A percentile compares a stretch with the other conserved stretches of the same genome.
These are phyloP conservation scores for Tenrec ecaudatus DNA, from an alignment of 2,113 vertebrate genomes.

Conservation along the genomic window DNA sequence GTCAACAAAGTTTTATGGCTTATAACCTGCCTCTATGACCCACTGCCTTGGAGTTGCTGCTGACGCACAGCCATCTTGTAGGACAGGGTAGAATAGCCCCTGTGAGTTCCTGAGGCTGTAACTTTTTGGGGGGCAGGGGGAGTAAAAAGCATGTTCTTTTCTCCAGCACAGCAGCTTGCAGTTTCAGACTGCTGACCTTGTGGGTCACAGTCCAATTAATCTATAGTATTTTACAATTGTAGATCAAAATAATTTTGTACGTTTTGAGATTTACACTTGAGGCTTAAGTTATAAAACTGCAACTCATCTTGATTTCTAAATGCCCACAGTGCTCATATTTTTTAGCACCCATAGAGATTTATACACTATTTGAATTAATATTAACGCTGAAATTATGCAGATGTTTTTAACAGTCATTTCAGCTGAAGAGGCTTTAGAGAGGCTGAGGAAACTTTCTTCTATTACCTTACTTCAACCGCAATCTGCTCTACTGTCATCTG, in stretches of 20 bases:
- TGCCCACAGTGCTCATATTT: neutral
- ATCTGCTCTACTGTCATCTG: neutral
- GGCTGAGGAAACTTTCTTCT: neutral
- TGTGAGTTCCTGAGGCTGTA: too few species aligned
- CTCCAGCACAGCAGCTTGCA: too few species aligned
- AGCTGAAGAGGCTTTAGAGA: neutral
- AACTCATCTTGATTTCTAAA: neutral
- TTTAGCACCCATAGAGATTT: neutral
- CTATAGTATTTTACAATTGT: neutral
- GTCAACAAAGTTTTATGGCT: too few species aligned
- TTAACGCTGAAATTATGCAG: neutral
- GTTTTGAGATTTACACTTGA: neutral
- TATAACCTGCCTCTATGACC: too few species aligned
- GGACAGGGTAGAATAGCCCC: too few species aligned
- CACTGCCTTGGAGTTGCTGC: too few species aligned
- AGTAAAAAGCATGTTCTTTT: too few species aligned
- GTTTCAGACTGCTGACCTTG: too few species aligned
- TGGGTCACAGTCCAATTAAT: too few species aligned
- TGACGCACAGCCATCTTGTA: too few species aligned
- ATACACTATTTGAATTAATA: conserved; percentile 3
- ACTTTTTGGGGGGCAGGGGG: too few species aligned
- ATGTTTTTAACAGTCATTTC: conserved; percentile 8
- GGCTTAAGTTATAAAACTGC: neutral
- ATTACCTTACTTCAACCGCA: neutral
- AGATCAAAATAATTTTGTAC: conserved; percentile 4